Percentiles rank a stretch among this genome's conserved stretches.
Evolutionary conservation across 1,140 invertebrate genomes (phyloP).

Genomic region (Eriosoma lanigerum): DNA sequence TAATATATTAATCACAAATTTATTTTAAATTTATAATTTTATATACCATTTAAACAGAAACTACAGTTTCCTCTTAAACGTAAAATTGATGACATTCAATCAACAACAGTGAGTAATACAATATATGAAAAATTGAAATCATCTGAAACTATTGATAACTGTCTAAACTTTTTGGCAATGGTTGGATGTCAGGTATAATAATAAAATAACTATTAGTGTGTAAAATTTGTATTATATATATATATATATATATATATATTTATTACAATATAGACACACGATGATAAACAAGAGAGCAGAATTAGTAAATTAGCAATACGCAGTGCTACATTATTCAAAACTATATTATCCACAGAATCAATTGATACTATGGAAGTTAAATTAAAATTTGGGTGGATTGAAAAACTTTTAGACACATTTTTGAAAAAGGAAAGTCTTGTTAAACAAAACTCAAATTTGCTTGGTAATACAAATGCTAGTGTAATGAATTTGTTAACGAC

Average conservation of each 20-base stretch:
- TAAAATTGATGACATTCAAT: background rate
- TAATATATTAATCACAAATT: background rate
- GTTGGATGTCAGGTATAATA: constrained; percentile 41
- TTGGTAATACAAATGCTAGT: constrained; percentile 34
- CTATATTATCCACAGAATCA: constrained; percentile 6
- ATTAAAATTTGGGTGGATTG: constrained; percentile 43
- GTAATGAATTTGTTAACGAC: constrained; percentile 31
- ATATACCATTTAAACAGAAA: background rate
- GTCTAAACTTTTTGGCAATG: constrained; percentile 41
- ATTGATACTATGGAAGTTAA: background rate
- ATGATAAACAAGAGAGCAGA: constrained; percentile 34
- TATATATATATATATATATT: background rate
- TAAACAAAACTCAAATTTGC: constrained; percentile 7
- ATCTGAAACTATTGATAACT: constrained; percentile 41
- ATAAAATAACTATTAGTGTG: background rate
- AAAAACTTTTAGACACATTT: constrained; percentile 36
- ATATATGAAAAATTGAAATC: background rate
- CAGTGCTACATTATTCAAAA: constrained; percentile 35
- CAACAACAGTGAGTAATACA: background rate
- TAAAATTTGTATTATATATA: background rate
- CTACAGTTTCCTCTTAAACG: background rate
- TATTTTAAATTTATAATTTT: constrained; percentile 5
- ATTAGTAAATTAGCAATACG: constrained; percentile 28
- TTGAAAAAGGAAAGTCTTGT: constrained; percentile 33
- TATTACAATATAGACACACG: constrained; percentile 1